phyloP scores from a whole-genome alignment of 1,140 invertebrate genomes.

The Drosophila funebris region DNA sequence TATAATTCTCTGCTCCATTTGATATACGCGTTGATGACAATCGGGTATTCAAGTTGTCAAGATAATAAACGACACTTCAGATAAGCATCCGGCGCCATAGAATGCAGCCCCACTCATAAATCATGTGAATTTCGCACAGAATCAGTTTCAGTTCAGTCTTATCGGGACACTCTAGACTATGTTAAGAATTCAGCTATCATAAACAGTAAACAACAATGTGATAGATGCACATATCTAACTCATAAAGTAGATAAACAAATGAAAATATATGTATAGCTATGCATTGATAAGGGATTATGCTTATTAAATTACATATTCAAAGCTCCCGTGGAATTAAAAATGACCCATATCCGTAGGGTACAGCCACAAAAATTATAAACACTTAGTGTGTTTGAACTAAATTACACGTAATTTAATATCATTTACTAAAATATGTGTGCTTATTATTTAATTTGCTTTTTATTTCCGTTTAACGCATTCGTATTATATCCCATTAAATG shows the following conservation, averaged over 20 bases:
- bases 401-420: neutral
- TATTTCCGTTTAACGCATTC: constrained; percentile 13
- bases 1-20: constrained; percentile 38
- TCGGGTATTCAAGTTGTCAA: constrained; percentile 55
- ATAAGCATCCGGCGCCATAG: constrained; percentile 47
- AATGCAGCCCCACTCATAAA: constrained; percentile 41
- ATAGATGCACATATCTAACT: neutral
- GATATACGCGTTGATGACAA: constrained; percentile 35
- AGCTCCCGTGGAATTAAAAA: neutral
- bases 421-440: constrained; percentile 1
- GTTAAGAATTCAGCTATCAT: neutral
- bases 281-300: too few relatives aligned
- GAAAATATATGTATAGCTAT: neutral
- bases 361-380: neutral
- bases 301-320: too few relatives aligned
- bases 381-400: neutral
- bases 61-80: constrained; percentile 46
- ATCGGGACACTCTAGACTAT: constrained; percentile 19
- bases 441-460: constrained; percentile 7
- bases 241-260: neutral
- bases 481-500: constrained; percentile 23
- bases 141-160: constrained; percentile 19
- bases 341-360: neutral
- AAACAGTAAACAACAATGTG: constrained; percentile 2
- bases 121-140: constrained; percentile 40